Conservation (phyloP, 2,888 invertebrate genomes). For the Oscheius myriophilus region DNA sequence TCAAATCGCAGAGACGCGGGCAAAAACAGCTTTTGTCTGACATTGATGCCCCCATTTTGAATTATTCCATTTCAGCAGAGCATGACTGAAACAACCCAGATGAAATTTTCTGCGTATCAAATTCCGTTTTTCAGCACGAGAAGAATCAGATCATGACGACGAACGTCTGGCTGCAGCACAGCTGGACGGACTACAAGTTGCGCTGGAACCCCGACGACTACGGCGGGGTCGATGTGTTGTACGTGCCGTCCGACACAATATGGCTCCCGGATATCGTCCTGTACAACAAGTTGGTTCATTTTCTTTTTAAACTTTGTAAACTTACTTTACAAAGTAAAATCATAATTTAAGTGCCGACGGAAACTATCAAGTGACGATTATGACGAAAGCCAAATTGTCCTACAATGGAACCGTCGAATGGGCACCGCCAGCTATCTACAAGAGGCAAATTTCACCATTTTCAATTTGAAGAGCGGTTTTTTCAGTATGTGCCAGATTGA, state of each 20-base stretch:
- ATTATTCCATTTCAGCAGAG: too few species aligned
- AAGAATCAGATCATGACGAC: constrained; percentile 70
- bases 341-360: constrained; percentile 70
- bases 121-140: constrained; percentile 78
- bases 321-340: neutral
- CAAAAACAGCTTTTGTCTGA: too few species aligned
- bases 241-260: constrained; percentile 70
- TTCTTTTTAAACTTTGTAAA: neutral
- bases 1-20: too few species aligned
- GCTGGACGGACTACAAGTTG: constrained; percentile 70
- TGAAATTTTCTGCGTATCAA: neutral
- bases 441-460: constrained; percentile 57
- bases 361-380: constrained; percentile 71
- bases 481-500: constrained; percentile 71
- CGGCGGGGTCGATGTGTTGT: constrained; percentile 71
- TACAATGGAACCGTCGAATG: constrained; percentile 71
- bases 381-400: constrained; percentile 70
- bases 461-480: constrained; percentile 3
- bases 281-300: constrained; percentile 66
- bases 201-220: constrained; percentile 70
- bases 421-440: constrained; percentile 72
- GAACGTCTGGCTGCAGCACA: constrained; percentile 71
- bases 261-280: constrained; percentile 70
- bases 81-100: too few species aligned
- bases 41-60: too few species aligned